Percentiles rank a stretch among this genome's conserved stretches.
Evolutionary conservation across 2,113 vertebrate species (phyloP).

Genomic region (Oenanthe melanoleuca): DNA sequence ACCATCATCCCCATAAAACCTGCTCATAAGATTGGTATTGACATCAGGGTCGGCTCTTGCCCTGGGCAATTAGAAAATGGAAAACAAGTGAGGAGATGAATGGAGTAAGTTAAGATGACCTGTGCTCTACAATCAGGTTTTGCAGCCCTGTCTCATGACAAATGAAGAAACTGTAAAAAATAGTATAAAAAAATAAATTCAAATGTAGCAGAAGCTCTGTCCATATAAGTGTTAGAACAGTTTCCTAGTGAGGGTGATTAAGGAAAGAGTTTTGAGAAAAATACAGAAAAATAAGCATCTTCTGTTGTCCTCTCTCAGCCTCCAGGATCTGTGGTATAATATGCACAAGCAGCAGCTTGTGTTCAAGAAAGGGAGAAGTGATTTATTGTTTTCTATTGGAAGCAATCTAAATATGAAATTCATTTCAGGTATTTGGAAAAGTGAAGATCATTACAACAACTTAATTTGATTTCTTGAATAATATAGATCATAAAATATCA

Average conservation of each 20-base stretch:
- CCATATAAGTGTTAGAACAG: not conserved
- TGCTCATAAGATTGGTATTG: not conserved
- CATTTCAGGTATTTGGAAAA: not conserved
- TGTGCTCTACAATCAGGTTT: not conserved
- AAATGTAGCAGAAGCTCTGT: not conserved
- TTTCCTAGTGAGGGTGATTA: not conserved
- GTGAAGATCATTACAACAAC: not conserved
- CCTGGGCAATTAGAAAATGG: not conserved
- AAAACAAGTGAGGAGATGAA: not conserved
- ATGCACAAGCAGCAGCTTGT: rapidly evolving
- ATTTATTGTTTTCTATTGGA: not conserved
- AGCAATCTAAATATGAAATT: not conserved
- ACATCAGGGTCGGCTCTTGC: not conserved
- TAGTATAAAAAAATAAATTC: not conserved
- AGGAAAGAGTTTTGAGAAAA: not conserved
- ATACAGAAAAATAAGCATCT: not conserved
- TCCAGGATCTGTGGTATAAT: not conserved
- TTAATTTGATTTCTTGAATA: not conserved
- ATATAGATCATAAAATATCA: not conserved
- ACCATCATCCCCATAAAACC: no score
- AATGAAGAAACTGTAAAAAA: not conserved
- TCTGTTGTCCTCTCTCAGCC: not conserved
- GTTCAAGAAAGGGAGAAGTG: not conserved
- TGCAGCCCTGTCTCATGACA: not conserved
- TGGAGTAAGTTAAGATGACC: not conserved